Base-by-base conservation (phyloP, 2,888 invertebrate genomes). In the Plutella xylostella region DNA sequence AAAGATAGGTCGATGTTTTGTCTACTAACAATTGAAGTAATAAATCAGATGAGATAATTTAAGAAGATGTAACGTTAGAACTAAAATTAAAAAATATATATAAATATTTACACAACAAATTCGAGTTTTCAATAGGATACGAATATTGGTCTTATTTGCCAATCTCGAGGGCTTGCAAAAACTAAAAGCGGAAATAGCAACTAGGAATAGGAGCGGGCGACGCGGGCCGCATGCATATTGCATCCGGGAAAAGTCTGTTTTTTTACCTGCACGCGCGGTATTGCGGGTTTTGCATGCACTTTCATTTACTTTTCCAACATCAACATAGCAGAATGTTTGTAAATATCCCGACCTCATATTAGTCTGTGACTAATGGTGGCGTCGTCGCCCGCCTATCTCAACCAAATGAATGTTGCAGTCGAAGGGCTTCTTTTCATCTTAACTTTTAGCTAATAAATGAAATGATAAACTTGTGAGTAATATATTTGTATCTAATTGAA, bases 1-100 rank as follows among this genome's bases (percentile, higher is more conserved):
- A 63, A 68, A 61, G 19, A 11, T n/a, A n/a, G n/a, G n/a, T n/a
- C n/a, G 19, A 37, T 20, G 19, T 12, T 17, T n/a, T 1, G 15
- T 4, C 33, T 33, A 33, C 33, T 33, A 17, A 17, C n/a, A n/a
- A n/a, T n/a, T n/a, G n/a, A n/a, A n/a, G n/a, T n/a, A n/a, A n/a
- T n/a, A n/a, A n/a, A n/a, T n/a, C n/a, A n/a, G n/a, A n/a, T n/a
- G n/a, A n/a, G n/a, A 25, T 25, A 25, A 7, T 25, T 25, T 25
- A 5, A 25, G 25, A 11, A 25, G 11, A 25, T 11, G 11, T 7
- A 25, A 25, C 25, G 25, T 25, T 25, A 25, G 6, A 25, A 25
- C 6, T 11, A 25, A 25, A 25, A 25, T 25, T 11, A 5, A 12
- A 12, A n/a, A 30, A n/a, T 30, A 30, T 12, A 30, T 3, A 30